A percentile compares a stretch with the other conserved stretches of the same genome.
Conservation (phyloP, 2,113 vertebrate species). For the Petrocephalus zakoni region DNA sequence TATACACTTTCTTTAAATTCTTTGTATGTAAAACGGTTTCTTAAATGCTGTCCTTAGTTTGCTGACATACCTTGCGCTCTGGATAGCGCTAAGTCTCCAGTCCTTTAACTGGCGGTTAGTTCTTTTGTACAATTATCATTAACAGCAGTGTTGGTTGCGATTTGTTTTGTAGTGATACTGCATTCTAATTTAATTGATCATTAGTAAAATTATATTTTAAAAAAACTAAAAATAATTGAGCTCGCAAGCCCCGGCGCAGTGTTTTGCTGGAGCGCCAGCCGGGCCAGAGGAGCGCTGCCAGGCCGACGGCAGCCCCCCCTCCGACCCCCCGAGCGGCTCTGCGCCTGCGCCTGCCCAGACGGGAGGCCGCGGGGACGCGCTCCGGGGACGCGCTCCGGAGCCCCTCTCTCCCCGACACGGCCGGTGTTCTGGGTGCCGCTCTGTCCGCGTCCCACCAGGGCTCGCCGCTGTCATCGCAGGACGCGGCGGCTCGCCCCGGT, state of each 20-base stretch:
- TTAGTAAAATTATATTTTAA: neutral
- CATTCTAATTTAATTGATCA: neutral
- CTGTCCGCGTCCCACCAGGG: neutral
- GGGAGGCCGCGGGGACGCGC: neutral
- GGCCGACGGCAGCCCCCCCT: no score
- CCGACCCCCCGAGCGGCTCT: neutral
- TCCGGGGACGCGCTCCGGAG: neutral
- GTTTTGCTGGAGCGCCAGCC: neutral
- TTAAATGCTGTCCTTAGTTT: neutral
- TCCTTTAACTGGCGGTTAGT: neutral
- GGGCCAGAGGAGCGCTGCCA: no score
- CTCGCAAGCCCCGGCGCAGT: neutral
- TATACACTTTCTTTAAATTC: neutral
- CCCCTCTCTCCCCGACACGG: neutral
- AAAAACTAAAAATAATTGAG: neutral
- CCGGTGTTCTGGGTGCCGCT: neutral
- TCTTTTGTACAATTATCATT: neutral
- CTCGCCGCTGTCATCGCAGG: constrained; percentile 9
- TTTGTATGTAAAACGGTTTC: neutral
- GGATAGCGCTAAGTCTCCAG: neutral
- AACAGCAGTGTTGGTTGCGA: neutral
- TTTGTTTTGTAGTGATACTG: neutral
- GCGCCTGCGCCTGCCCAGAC: neutral
- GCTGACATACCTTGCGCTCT: neutral
- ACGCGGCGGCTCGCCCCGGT: constrained; percentile 9